Evolutionary conservation across 2,888 invertebrate species (phyloP).

Genomic region (Drosophila recens): DNA sequence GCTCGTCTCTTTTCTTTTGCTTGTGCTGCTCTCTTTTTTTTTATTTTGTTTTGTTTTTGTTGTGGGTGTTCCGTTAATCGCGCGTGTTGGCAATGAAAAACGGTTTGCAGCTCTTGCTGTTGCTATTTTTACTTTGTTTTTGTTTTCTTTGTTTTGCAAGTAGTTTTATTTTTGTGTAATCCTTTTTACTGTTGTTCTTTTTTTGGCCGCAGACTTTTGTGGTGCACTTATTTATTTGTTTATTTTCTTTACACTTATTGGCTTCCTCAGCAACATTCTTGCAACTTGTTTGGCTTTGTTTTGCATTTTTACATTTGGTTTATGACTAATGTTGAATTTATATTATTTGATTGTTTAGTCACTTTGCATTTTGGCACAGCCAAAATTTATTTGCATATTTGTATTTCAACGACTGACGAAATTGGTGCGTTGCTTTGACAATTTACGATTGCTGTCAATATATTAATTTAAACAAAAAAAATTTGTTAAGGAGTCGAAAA

Average conservation of each 20-base stretch:
- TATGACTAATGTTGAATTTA: constrained; percentile 38
- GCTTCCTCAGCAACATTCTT: constrained; percentile 63
- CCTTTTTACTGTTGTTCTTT: constrained; percentile 46
- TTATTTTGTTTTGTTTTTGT: constrained; percentile 18
- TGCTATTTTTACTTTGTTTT: constrained; percentile 53
- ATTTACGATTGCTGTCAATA: constrained; percentile 29
- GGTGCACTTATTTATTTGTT: constrained; percentile 40
- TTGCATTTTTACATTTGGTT: constrained; percentile 49
- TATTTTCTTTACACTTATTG: constrained; percentile 60
- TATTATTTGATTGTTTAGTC: constrained; percentile 47
- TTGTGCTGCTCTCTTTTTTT: constrained; percentile 16
- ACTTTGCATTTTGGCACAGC: constrained; percentile 49
- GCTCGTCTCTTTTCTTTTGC: not conserved
- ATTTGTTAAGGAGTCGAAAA: constrained; percentile 37
- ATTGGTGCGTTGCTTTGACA: constrained; percentile 27
- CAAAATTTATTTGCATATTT: constrained; percentile 15
- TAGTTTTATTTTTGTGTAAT: constrained; percentile 55
- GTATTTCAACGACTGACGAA: constrained; percentile 55
- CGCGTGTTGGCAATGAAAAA: constrained; percentile 71
- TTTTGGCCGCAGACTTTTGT: not conserved
- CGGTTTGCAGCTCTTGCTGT: constrained; percentile 39
- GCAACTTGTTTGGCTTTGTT: constrained; percentile 58
- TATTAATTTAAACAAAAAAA: constrained; percentile 17
- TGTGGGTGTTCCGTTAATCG: constrained; percentile 35
- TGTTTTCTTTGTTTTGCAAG: constrained; percentile 24